Evolutionary conservation across 2,888 invertebrate genomes (phyloP).

Genomic region (Drosophila demipolita): DNA sequence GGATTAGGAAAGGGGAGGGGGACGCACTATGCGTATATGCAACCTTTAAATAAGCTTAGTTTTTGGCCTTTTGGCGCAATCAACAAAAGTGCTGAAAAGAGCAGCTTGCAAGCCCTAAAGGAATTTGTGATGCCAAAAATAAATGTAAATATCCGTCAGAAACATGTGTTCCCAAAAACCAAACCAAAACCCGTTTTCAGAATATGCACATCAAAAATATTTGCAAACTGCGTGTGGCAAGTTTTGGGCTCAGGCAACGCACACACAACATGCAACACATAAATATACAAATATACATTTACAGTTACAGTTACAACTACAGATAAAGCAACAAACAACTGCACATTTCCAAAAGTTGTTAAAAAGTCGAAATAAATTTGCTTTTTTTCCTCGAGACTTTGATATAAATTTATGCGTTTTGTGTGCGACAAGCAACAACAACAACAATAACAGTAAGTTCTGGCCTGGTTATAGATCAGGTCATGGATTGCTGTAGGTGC

Average conservation of each 20-base stretch:
- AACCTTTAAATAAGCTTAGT: constrained; percentile 6
- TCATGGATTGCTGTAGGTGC: constrained; percentile 54
- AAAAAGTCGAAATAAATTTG: constrained; percentile 80
- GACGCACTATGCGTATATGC: neutral
- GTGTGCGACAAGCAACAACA: constrained; percentile 43
- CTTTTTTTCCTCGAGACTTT: constrained; percentile 62
- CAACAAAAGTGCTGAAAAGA: constrained; percentile 67
- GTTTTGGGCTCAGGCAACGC: constrained; percentile 38
- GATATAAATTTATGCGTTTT: constrained; percentile 82
- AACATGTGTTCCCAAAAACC: constrained; percentile 19
- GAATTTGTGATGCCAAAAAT: constrained; percentile 1
- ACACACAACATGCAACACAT: constrained; percentile 21
- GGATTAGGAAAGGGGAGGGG: neutral
- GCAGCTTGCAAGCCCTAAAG: constrained; percentile 29
- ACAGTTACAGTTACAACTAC: constrained; percentile 11
- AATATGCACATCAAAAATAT: constrained; percentile 63
- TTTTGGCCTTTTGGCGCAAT: constrained; percentile 44
- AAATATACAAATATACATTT: constrained; percentile 19
- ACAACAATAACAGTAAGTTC: constrained; percentile 23
- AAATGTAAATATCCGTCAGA: constrained; percentile 2
- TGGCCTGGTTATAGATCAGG: constrained; percentile 67
- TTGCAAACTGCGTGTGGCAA: constrained; percentile 50
- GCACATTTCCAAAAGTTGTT: constrained; percentile 70
- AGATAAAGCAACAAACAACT: constrained; percentile 29
- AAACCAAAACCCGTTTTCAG: constrained; percentile 7